Percentiles rank a stretch among this genome's conserved stretches.
These are phyloP conservation scores for Varanus salvator DNA, from an alignment of 2,113 vertebrate genomes.

Conservation along the genomic window DNA sequence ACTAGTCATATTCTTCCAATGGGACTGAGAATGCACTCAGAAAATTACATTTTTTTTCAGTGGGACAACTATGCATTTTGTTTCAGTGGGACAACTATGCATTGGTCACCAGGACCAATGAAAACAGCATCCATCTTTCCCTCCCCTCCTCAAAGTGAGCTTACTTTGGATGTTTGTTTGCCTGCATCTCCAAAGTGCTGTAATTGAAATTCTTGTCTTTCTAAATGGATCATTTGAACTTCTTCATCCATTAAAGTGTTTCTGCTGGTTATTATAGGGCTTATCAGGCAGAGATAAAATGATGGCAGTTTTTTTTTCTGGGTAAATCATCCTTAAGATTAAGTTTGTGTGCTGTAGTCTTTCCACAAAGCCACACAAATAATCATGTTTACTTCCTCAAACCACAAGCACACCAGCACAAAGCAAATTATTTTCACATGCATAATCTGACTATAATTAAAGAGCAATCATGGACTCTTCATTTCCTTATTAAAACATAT, in stretches of 20 bases:
- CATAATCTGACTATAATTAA: conserved; percentile 20
- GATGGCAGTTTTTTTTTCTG: not conserved
- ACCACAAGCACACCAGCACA: not conserved
- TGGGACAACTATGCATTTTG: not conserved
- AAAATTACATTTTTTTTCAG: not conserved
- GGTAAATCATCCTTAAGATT: conserved; percentile 18
- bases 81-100: not conserved
- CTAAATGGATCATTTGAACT: conserved; percentile 18
- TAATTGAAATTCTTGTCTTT: conserved; percentile 2
- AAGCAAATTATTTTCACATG: conserved; percentile 21
- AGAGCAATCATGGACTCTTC: not conserved
- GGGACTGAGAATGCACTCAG: not conserved
- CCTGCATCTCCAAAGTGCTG: not conserved
- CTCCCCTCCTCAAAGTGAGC: not conserved
- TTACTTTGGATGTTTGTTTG: not conserved
- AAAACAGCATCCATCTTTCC: not conserved
- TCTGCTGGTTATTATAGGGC: conserved; percentile 1
- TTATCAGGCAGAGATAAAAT: conserved; percentile 13
- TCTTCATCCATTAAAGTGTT: conserved; percentile 25
- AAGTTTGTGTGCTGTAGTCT: not conserved
- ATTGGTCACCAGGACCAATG: not conserved
- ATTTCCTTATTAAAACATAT: not conserved
- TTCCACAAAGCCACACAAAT: not conserved
- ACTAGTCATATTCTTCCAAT: not conserved
- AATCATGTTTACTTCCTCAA: not conserved